A percentile compares a stretch with the other conserved stretches of the same genome.
These are phyloP conservation scores for Pygocentrus nattereri DNA, from an alignment of 2,797 vertebrate genomes.

Conservation along the genomic window DNA sequence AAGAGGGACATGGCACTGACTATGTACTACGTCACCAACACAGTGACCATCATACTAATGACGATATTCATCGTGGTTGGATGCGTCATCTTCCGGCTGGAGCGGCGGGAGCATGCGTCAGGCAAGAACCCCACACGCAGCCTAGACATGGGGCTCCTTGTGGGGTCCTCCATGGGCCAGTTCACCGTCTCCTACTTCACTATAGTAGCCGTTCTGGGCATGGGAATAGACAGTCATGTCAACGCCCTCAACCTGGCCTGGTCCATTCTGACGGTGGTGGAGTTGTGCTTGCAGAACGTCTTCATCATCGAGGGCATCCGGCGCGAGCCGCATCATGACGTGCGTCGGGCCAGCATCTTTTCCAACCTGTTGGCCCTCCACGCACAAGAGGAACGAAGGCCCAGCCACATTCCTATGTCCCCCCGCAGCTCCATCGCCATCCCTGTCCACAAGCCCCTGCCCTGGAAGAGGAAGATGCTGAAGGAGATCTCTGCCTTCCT, in stretches of 20 bases:
- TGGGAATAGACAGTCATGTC: slow-evolving; percentile 73
- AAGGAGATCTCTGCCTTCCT: slow-evolving; percentile 91
- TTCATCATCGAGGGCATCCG: slow-evolving; percentile 96
- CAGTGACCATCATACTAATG: slow-evolving; percentile 86
- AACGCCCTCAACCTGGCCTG: slow-evolving; percentile 84
- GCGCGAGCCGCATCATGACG: slow-evolving; percentile 82
- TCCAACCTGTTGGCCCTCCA: slow-evolving; percentile 68
- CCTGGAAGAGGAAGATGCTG: slow-evolving; percentile 87
- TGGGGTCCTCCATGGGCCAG: slow-evolving; percentile 91
- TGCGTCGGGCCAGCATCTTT: slow-evolving; percentile 51
- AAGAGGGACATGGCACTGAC: slow-evolving; percentile 74
- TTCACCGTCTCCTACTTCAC: slow-evolving; percentile 93
- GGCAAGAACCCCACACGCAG: slow-evolving; percentile 93
- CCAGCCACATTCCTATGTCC: slow-evolving; percentile 31
- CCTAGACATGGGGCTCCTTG: slow-evolving; percentile 89
- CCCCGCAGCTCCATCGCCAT: slow-evolving; percentile 49
- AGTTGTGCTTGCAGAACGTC: slow-evolving; percentile 91
- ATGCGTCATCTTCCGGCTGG: slow-evolving; percentile 83
- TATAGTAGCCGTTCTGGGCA: slow-evolving; percentile 86
- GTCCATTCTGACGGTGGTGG: slow-evolving; percentile 85
- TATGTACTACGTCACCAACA: slow-evolving; percentile 89
- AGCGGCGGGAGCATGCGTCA: slow-evolving; percentile 85
- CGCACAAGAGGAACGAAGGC: slow-evolving; percentile 31
- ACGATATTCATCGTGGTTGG: slow-evolving; percentile 81
- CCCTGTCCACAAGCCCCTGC: slow-evolving; percentile 52